Evolutionary conservation across 2,797 vertebrate genomes (phyloP).

Genomic region (Heteromormyrus szaboi): DNA sequence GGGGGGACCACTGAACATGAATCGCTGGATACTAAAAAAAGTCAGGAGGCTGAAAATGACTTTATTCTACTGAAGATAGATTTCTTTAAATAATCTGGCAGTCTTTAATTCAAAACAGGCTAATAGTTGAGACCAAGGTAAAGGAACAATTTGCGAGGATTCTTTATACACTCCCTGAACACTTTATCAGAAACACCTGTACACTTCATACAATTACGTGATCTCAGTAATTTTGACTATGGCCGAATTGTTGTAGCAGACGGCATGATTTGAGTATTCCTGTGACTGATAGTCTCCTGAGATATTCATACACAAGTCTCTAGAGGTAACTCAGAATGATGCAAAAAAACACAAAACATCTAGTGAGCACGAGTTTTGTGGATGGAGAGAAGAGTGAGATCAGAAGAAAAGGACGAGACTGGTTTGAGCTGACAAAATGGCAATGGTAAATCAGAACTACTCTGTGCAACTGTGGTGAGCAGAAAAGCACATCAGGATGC

Average conservation of each 20-base stretch:
- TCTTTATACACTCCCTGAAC: background rate
- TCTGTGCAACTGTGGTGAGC: background rate
- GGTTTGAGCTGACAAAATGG: background rate
- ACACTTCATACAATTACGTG: background rate
- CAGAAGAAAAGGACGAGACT: background rate
- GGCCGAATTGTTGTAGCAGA: background rate
- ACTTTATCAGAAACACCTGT: background rate
- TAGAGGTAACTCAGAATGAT: background rate
- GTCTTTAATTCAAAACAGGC: background rate
- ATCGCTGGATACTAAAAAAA: background rate
- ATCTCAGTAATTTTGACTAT: background rate
- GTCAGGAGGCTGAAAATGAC: background rate
- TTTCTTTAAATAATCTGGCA: background rate
- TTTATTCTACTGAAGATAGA: background rate
- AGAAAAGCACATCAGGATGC: background rate
- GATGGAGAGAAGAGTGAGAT: background rate
- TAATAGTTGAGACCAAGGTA: background rate
- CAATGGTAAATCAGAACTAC: background rate
- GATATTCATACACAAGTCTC: background rate
- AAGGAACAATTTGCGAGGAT: background rate
- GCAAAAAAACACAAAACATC: background rate
- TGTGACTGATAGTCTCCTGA: background rate
- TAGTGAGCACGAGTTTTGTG: background rate
- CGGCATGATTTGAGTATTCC: background rate
- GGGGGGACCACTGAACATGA: background rate